Percentiles rank a stretch among this genome's conserved stretches.
Evolutionary conservation across 2,113 vertebrate genomes (phyloP).

Genomic region (Rana temporaria): DNA sequence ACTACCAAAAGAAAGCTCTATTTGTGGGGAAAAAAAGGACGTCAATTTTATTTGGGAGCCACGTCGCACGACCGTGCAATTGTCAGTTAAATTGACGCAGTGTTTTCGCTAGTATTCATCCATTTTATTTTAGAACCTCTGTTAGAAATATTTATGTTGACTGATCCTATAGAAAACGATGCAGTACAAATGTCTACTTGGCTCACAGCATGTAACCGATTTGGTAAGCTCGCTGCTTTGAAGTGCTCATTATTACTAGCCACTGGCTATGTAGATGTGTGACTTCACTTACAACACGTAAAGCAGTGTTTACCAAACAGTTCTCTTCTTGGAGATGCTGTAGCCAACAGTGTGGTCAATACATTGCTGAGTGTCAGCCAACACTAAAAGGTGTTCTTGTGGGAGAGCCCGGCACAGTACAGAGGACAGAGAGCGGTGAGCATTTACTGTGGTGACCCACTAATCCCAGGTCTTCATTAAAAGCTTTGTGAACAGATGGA

Average conservation of each 20-base stretch:
- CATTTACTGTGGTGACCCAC: conserved; percentile 52
- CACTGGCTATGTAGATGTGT: conserved; percentile 11
- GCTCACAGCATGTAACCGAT: neutral
- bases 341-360: conserved; percentile 10
- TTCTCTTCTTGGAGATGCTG: neutral
- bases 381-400: conserved; percentile 30
- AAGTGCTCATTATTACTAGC: neutral
- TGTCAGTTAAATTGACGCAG: too few relatives aligned
- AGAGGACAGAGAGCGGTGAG: conserved; percentile 2
- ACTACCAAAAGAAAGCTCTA: too few relatives aligned
- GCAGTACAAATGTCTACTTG: neutral
- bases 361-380: conserved; percentile 21
- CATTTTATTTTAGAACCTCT: too few relatives aligned
- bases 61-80: too few relatives aligned
- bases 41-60: too few relatives aligned
- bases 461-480: conserved; percentile 56
- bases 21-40: too few relatives aligned
- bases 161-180: too few relatives aligned
- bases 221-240: neutral
- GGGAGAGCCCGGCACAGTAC: neutral
- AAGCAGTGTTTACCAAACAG: conserved; percentile 31
- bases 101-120: too few relatives aligned
- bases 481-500: conserved; percentile 58
- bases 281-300: conserved; percentile 4
- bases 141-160: too few relatives aligned